A percentile compares a stretch with the other conserved stretches of the same genome.
These are phyloP conservation scores for Rhopalosiphum padi DNA, from an alignment of 1,140 invertebrate genomes.

Conservation along the genomic window DNA sequence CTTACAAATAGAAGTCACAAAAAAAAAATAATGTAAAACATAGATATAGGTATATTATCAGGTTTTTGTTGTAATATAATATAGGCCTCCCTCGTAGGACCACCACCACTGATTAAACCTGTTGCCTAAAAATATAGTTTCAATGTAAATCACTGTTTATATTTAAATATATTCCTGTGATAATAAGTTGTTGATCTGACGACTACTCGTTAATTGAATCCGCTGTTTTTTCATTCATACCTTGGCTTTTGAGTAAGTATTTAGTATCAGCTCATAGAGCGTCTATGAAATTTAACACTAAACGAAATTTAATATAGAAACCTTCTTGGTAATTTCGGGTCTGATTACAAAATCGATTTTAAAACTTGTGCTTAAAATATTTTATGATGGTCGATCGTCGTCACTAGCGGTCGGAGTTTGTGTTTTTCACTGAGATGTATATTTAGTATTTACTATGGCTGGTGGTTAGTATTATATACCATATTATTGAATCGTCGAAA, in stretches of 20 bases:
- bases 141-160: background rate
- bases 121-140: background rate
- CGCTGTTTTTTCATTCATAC: background rate
- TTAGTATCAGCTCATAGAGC: background rate
- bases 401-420: background rate
- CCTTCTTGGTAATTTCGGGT: constrained; percentile 17
- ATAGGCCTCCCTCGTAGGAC: too few relatives aligned
- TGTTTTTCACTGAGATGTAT: background rate
- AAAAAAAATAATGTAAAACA: too few relatives aligned
- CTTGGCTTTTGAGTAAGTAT: background rate
- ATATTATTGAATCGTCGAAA: background rate
- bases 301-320: constrained; percentile 43
- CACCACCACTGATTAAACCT: too few relatives aligned
- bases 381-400: background rate
- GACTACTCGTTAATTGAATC: background rate
- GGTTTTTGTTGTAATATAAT: too few relatives aligned
- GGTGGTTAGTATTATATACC: background rate
- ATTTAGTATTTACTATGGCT: background rate
- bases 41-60: too few relatives aligned
- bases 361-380: background rate
- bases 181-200: background rate
- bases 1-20: too few relatives aligned
- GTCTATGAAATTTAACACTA: background rate
- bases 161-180: background rate
- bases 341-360: constrained; percentile 12